Evolutionary conservation across 2,797 vertebrate genomes (phyloP), one percentile per base, ranked within the genome.

Genomic region (Microtus obscurus): DNA sequence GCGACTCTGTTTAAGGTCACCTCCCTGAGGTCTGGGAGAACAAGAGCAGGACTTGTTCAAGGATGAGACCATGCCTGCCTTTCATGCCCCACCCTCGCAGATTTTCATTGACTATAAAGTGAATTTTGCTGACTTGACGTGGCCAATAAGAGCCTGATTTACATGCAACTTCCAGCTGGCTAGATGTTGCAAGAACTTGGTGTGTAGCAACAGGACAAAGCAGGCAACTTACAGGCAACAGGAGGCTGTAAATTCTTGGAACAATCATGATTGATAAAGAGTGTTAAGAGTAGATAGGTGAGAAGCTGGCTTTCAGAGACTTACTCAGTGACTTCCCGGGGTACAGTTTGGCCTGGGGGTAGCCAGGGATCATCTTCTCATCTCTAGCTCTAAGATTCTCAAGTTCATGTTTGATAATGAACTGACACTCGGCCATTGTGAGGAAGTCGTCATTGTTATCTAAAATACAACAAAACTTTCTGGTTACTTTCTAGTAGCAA

Each of bases 351-450:
- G 98, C 98, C 95, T 99, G 98, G 23, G 98, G 98, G 97, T 99
- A 99, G 87, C 99, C 99, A 27, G 99, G 99, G 59, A 99, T 98
- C 90, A 99, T 98, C 88, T 98, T 99, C 98, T 99, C 99, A 77
- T 99, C 98, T 98, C 98, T 99, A 87, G 99, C 99, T 98, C 99
- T 98, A 94, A 99, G 98, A 51, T 99, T 99, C 98, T 99, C 99
- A 90, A 99, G 98, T 97, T 99, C 99, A 25, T 99, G 99, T 97
- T 99, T 99, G 97, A 99, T 98, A 97, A 99, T 99, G 98, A 99
- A 99, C 96, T 99, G 99, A 98, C 99, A 99, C 98, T 99, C 99
- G 1, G 99, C 99, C 98, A 99, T 98, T 29, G 99, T 99, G 94
- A 99, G 99, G 98, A 99, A 99, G 97, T 97, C 92, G 25, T 99